Evolutionary conservation across 2,797 vertebrate species (phyloP).

Genomic region (Sebastes taczanowskii): DNA sequence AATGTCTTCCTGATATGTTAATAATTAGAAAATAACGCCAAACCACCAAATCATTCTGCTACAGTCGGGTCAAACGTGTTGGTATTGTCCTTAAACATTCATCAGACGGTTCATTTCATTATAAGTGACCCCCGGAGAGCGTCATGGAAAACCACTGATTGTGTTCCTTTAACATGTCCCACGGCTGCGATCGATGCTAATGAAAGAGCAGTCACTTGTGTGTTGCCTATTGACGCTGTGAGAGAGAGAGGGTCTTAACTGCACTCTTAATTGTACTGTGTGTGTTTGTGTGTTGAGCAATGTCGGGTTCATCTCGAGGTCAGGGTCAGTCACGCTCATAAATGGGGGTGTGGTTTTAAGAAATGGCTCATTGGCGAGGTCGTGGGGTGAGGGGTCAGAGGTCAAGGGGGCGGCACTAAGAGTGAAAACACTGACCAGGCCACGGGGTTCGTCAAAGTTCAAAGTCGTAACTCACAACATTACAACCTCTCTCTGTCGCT

Average conservation of each 20-base stretch:
- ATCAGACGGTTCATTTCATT: constrained; percentile 9
- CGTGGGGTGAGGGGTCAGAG: constrained; percentile 57
- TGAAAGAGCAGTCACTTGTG: constrained; percentile 22
- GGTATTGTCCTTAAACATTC: constrained; percentile 7
- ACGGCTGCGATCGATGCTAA: constrained; percentile 29
- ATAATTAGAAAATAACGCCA: background rate
- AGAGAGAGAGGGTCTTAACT: constrained; percentile 26
- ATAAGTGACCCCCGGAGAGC: background rate
- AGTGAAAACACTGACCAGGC: constrained; percentile 70
- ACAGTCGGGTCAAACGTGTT: background rate
- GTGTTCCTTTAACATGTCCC: constrained; percentile 28
- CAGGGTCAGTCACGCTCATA: constrained; percentile 75
- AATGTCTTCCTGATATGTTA: background rate
- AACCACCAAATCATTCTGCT: background rate
- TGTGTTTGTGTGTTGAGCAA: constrained; percentile 27
- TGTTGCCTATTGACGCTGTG: constrained; percentile 18
- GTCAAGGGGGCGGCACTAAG: constrained; percentile 53
- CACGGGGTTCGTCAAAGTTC: constrained; percentile 63
- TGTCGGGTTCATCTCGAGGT: constrained; percentile 68
- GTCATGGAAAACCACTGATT: constrained; percentile 18
- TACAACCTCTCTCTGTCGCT: constrained; percentile 11
- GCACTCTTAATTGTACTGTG: constrained; percentile 23
- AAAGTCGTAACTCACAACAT: constrained; percentile 72
- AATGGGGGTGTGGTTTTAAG: constrained; percentile 61
- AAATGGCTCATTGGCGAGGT: constrained; percentile 68